Evolutionary conservation across 2,797 vertebrate genomes (phyloP).

Genomic region (Acrossocheilus fasciatus): DNA sequence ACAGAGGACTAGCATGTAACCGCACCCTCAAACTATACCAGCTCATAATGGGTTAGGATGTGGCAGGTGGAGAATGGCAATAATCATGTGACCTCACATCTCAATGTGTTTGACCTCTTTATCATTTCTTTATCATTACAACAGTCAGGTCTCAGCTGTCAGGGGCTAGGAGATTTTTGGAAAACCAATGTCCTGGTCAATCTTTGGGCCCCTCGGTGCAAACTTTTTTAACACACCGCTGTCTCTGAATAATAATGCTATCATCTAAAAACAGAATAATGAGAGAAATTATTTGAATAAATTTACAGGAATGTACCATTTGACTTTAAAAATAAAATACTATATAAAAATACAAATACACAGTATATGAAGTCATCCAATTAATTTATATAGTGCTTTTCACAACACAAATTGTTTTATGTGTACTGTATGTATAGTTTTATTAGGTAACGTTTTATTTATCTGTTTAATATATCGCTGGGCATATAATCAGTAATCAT

Average conservation of each 20-base stretch:
- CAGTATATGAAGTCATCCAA: background rate
- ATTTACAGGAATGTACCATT: background rate
- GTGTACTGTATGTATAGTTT: background rate
- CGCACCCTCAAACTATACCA: background rate
- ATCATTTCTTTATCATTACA: background rate
- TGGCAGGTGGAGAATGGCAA: background rate
- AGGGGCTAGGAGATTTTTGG: background rate
- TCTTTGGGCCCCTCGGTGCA: slow-evolving; percentile 20
- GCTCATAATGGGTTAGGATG: slow-evolving; percentile 1
- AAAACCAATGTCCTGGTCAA: background rate
- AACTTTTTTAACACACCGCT: slow-evolving; percentile 60
- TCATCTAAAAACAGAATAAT: slow-evolving; percentile 38
- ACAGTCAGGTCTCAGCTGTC: slow-evolving; percentile 1
- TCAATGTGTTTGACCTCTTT: background rate
- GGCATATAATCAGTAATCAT: slow-evolving; percentile 27
- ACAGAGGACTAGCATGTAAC: background rate
- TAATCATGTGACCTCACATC: background rate
- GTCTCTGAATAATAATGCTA: slow-evolving; percentile 51
- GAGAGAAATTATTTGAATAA: background rate
- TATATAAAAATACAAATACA: background rate
- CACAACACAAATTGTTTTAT: background rate
- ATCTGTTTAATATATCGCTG: background rate
- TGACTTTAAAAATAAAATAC: background rate
- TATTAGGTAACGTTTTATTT: background rate
- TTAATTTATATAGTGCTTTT: background rate